These are phyloP conservation scores for Metallyticus violacea DNA, from an alignment of 2,888 invertebrate genomes.

Conservation along the genomic window DNA sequence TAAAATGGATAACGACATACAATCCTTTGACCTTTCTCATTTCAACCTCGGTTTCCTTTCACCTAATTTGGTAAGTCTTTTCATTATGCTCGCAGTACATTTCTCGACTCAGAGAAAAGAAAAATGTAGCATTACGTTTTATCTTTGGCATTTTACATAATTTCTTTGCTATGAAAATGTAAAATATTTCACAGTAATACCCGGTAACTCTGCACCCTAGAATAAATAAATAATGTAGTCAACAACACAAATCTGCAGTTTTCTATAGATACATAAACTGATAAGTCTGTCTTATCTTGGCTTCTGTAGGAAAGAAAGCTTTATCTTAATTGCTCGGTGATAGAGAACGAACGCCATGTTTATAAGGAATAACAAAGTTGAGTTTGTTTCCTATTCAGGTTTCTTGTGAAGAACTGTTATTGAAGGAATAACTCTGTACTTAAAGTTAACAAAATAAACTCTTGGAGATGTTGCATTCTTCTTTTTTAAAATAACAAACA, in stretches of 20 bases:
- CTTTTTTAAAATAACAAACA: too few relatives aligned
- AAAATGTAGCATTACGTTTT: background rate
- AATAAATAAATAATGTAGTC: background rate
- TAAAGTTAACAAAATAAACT: too few relatives aligned
- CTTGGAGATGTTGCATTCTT: too few relatives aligned
- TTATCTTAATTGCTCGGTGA: background rate
- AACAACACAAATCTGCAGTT: background rate
- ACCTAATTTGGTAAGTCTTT: background rate
- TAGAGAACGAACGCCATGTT: background rate
- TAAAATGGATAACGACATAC: background rate
- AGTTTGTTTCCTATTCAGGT: too few relatives aligned
- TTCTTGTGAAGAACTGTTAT: background rate
- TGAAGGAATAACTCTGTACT: too few relatives aligned
- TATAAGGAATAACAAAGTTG: background rate
- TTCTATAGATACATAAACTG: background rate
- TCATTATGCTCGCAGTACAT: background rate
- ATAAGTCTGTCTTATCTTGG: background rate
- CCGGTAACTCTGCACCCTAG: too few relatives aligned
- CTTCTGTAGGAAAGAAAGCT: background rate
- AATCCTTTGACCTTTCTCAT: background rate
- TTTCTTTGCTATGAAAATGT: background rate
- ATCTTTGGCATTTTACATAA: background rate
- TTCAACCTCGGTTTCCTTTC: background rate
- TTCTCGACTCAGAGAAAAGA: background rate
- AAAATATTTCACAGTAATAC: too few relatives aligned